Conservation (phyloP, 1,140 invertebrate species). For the Meloidogyne exigua region DNA sequence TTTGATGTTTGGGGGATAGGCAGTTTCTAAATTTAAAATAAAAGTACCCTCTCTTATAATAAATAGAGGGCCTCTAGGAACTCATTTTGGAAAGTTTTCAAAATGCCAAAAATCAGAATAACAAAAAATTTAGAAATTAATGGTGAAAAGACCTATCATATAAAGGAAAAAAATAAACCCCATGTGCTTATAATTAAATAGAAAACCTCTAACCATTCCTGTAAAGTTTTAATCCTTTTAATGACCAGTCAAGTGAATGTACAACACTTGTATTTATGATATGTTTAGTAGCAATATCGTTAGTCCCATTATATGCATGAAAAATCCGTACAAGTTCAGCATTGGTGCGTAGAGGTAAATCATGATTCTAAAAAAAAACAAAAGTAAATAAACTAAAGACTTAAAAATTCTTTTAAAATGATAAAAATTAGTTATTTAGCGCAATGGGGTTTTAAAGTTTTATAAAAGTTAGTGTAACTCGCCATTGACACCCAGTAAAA, state of each 20-base stretch:
- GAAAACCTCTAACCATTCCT: slow-evolving; percentile 34
- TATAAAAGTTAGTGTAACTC: background rate
- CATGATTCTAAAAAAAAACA: slow-evolving; percentile 40
- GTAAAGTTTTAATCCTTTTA: slow-evolving; percentile 29
- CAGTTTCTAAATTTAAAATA: background rate
- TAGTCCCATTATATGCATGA: slow-evolving; percentile 33
- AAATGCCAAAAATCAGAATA: too few species aligned
- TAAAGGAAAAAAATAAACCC: too few species aligned
- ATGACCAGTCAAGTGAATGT: slow-evolving; percentile 38
- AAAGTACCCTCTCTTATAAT: background rate
- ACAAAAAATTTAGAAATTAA: too few species aligned
- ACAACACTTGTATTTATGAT: background rate
- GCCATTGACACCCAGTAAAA: background rate
- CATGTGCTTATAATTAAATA: background rate
- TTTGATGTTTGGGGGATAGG: slow-evolving; percentile 3
- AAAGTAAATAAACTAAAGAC: too few species aligned
- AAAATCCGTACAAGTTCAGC: slow-evolving; percentile 41
- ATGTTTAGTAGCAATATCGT: slow-evolving; percentile 36
- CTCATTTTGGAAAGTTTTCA: too few species aligned
- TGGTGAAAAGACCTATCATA: too few species aligned
- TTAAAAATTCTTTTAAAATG: too few species aligned
- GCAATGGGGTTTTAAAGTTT: background rate
- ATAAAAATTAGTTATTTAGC: too few species aligned
- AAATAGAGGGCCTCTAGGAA: too few species aligned
- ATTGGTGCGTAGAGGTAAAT: slow-evolving; percentile 44